Evolutionary conservation across 2,113 vertebrate species (phyloP).

Genomic region (Terrapene triunguis): DNA sequence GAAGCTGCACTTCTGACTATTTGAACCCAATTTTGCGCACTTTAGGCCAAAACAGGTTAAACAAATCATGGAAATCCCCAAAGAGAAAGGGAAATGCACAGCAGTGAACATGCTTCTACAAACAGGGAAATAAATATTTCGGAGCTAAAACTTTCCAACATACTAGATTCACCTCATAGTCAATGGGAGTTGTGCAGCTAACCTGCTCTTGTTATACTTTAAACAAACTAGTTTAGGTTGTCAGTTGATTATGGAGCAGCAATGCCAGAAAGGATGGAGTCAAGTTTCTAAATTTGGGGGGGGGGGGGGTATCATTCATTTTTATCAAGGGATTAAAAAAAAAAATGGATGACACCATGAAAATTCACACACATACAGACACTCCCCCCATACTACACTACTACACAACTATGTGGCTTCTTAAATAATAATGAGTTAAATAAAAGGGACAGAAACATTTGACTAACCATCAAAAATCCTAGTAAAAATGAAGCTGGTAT

Average conservation of each 20-base stretch:
- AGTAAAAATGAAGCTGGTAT: neutral
- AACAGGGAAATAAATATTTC: neutral
- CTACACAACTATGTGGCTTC: neutral
- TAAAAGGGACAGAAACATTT: neutral
- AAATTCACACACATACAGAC: neutral
- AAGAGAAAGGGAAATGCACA: neutral
- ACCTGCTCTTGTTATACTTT: neutral
- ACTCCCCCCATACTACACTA: neutral
- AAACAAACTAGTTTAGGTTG: neutral
- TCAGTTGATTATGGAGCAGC: neutral
- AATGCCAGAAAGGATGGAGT: neutral
- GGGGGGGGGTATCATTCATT: neutral
- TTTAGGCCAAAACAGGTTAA: neutral
- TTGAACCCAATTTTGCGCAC: neutral
- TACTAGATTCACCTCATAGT: neutral
- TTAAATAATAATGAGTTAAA: neutral
- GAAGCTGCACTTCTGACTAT: neutral
- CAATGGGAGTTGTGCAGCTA: neutral
- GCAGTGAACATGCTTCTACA: neutral
- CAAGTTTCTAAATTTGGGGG: neutral
- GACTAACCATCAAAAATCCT: neutral
- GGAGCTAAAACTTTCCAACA: too few relatives aligned
- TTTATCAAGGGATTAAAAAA: neutral
- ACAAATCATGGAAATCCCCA: neutral
- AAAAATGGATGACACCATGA: neutral